These are phyloP conservation scores for Carduelis carduelis DNA, from an alignment of 2,797 vertebrate species.

Conservation along the genomic window DNA sequence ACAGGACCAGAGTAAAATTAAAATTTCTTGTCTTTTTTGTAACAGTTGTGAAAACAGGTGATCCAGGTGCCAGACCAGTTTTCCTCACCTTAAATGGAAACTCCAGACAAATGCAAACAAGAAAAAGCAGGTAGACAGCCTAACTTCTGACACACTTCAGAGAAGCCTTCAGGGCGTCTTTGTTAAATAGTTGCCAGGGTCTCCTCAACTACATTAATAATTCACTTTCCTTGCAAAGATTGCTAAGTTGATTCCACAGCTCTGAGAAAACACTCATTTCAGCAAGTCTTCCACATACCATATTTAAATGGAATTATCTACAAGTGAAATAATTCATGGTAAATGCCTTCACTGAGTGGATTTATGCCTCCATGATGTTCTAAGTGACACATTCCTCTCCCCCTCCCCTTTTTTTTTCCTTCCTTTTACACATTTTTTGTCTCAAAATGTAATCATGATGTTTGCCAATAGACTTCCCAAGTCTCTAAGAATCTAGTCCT, in stretches of 20 bases:
- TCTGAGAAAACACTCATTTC: neutral
- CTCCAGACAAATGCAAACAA: neutral
- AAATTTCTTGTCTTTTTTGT: neutral
- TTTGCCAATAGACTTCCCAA: neutral
- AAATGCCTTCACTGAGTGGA: neutral
- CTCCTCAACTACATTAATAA: neutral
- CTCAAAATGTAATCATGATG: neutral
- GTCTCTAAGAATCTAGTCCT: neutral
- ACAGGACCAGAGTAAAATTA: neutral
- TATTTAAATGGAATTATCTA: neutral
- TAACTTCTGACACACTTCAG: neutral
- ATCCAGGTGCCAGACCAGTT: neutral
- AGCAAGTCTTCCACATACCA: neutral
- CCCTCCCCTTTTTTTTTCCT: accelerated
- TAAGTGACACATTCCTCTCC: neutral
- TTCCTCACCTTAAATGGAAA: neutral
- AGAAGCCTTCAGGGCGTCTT: neutral
- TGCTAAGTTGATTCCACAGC: neutral
- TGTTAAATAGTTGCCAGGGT: neutral
- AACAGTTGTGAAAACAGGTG: neutral
- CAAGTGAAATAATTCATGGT: neutral
- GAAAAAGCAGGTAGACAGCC: neutral
- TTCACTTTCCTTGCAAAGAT: neutral
- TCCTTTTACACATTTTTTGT: neutral
- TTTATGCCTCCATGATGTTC: neutral